Base-by-base conservation (phyloP, 2,113 vertebrate species). In the Gambusia holbrooki region DNA sequence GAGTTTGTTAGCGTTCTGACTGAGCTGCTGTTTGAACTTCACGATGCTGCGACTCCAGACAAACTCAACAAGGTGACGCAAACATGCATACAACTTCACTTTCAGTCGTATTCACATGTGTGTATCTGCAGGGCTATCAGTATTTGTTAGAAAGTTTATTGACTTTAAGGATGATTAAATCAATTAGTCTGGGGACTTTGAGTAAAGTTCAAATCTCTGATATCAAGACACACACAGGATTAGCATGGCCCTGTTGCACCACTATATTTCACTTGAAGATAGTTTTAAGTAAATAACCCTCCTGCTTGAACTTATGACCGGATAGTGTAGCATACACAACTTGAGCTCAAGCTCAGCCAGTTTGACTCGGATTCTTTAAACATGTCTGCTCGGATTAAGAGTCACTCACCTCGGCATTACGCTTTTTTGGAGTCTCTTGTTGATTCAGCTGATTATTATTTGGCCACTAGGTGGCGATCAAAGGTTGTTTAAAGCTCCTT, bases 21-120 rank as follows among this genome's bases (percentile, higher is more conserved):
- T 0, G 98, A 99, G 86, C 94, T 99, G 80, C 94, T 99, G 14
- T 99, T 99, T 92, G 98, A 99, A 87, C 93, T 99, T 72, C 97
- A 99, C 2, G 93, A 99, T n/a, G 97, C 97, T 27, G 98, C 98
- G 65, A 98, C 98, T 0, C 98, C 98, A 71, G 98, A 99, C 93
- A 99, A 97, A 86, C 96, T 99, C 64, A 99, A 96, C 88, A 99
- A 98, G 97, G 98, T 98, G 62, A 90, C 33, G 15, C 70, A 42
- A 63, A 74, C 63, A 66, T 37, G 66, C 60, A 67, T 3, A 37
- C 3, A 8, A 7, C 9, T 22, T 3, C 37, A 62, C 61, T 30
- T 30, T 32, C 3, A 48, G 15, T 15, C 15, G 5, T 48, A 6
- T 19, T n/a, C 17, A 58, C 10, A n/a, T 0, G 22, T 54, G 22